Percentiles rank a stretch among this genome's conserved stretches.
Evolutionary conservation across 2,888 invertebrate genomes (phyloP).

Genomic region (Cremastobaeus sp.): DNA sequence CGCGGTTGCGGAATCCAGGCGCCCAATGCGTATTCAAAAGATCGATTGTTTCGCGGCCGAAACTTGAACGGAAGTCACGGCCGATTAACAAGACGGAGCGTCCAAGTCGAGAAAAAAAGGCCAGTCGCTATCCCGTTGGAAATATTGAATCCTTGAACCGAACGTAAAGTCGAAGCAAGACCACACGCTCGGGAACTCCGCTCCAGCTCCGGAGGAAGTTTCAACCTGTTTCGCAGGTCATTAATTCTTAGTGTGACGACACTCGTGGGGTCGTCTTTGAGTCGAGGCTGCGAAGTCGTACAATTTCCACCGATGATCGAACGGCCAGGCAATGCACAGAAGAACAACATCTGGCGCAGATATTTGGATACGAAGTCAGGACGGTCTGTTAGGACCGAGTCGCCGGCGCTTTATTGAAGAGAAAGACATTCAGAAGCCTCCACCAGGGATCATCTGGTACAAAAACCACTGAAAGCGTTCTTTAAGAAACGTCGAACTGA

Average conservation of each 20-base stretch:
- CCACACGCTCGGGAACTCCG: neutral
- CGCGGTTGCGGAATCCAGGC: slow-evolving; percentile 63
- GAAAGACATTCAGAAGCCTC: too few species aligned
- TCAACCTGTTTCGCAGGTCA: slow-evolving; percentile 48
- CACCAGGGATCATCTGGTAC: too few species aligned
- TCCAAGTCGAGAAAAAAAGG: neutral
- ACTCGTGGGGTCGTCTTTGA: slow-evolving; percentile 20
- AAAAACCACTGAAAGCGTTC: too few species aligned
- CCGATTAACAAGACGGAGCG: slow-evolving; percentile 28
- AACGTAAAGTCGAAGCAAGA: neutral
- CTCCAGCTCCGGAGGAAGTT: slow-evolving; percentile 15
- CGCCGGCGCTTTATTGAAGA: too few species aligned
- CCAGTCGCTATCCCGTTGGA: slow-evolving; percentile 6
- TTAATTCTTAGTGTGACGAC: slow-evolving; percentile 49
- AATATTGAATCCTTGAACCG: slow-evolving; percentile 11
- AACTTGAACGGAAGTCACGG: slow-evolving; percentile 44
- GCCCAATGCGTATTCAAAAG: slow-evolving; percentile 18
- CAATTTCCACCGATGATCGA: slow-evolving; percentile 28
- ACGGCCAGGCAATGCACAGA: slow-evolving; percentile 13
- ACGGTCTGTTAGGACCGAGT: too few species aligned
- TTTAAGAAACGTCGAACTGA: too few species aligned
- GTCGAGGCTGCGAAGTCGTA: slow-evolving; percentile 19
- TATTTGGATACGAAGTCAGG: too few species aligned
- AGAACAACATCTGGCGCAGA: slow-evolving; percentile 27
- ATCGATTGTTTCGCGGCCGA: slow-evolving; percentile 23